These are phyloP conservation scores for Meteorus sp. DNA, from an alignment of 1,140 invertebrate genomes.

Conservation along the genomic window DNA sequence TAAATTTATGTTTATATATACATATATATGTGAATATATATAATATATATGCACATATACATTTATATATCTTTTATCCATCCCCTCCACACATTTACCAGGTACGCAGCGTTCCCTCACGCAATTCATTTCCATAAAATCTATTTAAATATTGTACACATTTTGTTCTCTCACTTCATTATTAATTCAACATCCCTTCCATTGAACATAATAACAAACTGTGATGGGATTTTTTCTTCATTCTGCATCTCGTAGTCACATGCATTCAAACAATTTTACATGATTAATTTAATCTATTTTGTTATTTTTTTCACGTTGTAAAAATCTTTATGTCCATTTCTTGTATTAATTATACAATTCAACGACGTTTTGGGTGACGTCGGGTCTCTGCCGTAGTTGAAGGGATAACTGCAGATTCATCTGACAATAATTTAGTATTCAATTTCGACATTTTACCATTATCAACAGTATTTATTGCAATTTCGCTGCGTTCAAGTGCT, in stretches of 20 bases:
- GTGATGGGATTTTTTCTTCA: too few relatives aligned
- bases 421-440: slow-evolving; percentile 5
- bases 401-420: too few relatives aligned
- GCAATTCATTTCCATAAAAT: neutral
- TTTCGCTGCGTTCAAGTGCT: slow-evolving; percentile 12
- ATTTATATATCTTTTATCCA: neutral
- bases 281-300: too few relatives aligned
- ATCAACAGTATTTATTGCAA: neutral
- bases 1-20: neutral
- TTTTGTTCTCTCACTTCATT: too few relatives aligned
- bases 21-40: neutral
- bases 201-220: too few relatives aligned
- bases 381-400: neutral
- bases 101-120: slow-evolving; percentile 10
- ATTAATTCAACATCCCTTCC: too few relatives aligned
- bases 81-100: slow-evolving; percentile 6
- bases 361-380: neutral
- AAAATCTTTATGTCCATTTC: too few relatives aligned
- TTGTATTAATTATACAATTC: neutral
- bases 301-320: too few relatives aligned
- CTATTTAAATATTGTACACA: neutral
- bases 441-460: neutral
- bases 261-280: too few relatives aligned
- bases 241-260: too few relatives aligned
- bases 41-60: neutral